phyloP scores from a whole-genome alignment of 2,888 invertebrate genomes.

The Tryphoninae sp. region DNA sequence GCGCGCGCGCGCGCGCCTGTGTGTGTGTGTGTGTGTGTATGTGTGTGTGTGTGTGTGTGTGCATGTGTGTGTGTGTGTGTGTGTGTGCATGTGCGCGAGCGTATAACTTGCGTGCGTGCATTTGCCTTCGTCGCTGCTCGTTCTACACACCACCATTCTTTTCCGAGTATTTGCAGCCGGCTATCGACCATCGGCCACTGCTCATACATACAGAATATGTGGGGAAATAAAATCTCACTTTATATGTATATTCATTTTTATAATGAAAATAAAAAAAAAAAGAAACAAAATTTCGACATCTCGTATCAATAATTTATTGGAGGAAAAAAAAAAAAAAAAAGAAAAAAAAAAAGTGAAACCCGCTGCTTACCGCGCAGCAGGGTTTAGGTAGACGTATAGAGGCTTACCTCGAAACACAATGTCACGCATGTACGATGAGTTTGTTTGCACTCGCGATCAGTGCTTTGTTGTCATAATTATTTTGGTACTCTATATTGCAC shows the following conservation, averaged over 20 bases:
- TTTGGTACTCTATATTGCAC: conserved; percentile 44
- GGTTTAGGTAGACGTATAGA: not conserved
- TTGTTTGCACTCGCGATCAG: not conserved
- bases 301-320: conserved; percentile 59
- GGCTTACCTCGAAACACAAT: too few relatives aligned
- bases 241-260: not conserved
- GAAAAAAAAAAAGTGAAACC: not conserved
- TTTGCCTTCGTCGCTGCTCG: not conserved
- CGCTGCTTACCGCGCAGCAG: not conserved
- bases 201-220: not conserved
- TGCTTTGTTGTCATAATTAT: conserved; percentile 40
- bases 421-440: too few relatives aligned
- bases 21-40: conserved; percentile 17
- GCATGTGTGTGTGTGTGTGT: conserved; percentile 1
- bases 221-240: not conserved
- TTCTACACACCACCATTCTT: not conserved
- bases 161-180: not conserved
- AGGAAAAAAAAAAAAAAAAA: conserved; percentile 24
- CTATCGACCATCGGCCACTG: not conserved
- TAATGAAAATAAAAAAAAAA: not conserved
- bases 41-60: too few relatives aligned
- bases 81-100: not conserved
- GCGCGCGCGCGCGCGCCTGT: conserved; percentile 35
- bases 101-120: conserved; percentile 23
- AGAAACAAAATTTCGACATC: not conserved